Evolutionary conservation across 2,888 invertebrate species (phyloP).

Genomic region (Mythimna vitellina): DNA sequence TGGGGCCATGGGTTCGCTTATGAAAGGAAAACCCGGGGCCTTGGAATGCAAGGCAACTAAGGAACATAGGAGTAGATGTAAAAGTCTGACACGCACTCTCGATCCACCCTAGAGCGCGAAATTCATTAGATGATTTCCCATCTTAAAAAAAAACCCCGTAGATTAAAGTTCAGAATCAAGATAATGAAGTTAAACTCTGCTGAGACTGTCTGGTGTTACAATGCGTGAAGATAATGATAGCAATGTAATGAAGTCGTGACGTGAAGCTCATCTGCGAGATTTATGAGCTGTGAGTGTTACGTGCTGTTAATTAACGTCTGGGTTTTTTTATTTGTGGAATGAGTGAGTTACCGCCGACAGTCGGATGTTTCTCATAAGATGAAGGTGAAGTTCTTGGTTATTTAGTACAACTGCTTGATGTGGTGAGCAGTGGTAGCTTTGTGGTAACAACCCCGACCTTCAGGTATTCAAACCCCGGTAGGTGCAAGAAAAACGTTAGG

Average conservation of each 20-base stretch:
- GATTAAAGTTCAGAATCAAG: neutral
- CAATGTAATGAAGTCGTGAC: constrained; percentile 19
- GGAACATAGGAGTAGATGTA: too few relatives aligned
- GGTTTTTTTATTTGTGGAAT: neutral
- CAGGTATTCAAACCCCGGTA: too few relatives aligned
- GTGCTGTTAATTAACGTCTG: constrained; percentile 3
- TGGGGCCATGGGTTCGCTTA: too few relatives aligned
- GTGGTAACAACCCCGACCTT: too few relatives aligned
- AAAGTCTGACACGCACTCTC: too few relatives aligned
- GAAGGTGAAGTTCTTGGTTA: neutral
- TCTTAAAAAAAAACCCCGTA: too few relatives aligned
- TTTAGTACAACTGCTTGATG: neutral
- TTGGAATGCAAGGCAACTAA: too few relatives aligned
- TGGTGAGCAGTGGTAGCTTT: too few relatives aligned
- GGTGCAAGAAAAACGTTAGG: too few relatives aligned
- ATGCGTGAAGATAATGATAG: constrained; percentile 14
- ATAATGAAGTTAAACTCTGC: neutral
- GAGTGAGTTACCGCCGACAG: neutral
- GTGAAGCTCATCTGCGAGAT: constrained; percentile 16
- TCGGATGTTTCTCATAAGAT: neutral
- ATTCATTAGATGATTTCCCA: too few relatives aligned
- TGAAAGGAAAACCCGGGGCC: too few relatives aligned
- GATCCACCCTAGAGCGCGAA: too few relatives aligned
- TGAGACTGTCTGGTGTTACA: neutral
- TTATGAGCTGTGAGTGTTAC: constrained; percentile 44